Base-by-base conservation (phyloP, 2,797 vertebrate species). In the Phataginus tricuspis region DNA sequence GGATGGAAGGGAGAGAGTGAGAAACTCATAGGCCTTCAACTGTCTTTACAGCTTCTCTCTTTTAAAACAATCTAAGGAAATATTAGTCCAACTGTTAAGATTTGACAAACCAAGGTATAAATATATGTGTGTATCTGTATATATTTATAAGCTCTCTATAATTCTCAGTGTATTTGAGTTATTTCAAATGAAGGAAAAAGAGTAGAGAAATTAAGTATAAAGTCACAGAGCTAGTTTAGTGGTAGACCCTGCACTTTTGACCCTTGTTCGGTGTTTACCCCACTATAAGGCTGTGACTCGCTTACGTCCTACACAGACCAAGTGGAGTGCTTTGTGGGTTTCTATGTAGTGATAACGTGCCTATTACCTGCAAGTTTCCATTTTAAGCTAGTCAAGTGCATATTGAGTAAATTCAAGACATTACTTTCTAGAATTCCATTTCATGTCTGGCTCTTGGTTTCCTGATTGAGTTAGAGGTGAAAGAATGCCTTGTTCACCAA, bases 401-500 rank as follows among this genome's bases (percentile, higher is more conserved):
- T 53, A 57, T 4, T 94, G 80, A 93, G 78, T 86, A 92, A 71
- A 90, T 92, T 69, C 4, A 5, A 90, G 91, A 91, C 21, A 64
- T 27, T 92, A 2, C 82, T 90, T 91, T 93, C 90, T 95, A 90
- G 95, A 96, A 91, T 95, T 91, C 68, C 51, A 84, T 90, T 90
- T 83, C 77, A 78, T 2, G 39, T 90, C 85, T 96, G 92, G 68
- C 42, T 90, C 12, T 92, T 85, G 91, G 66, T 86, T 98, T 96
- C 89, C 92, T 92, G 71, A 85, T 45, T 25, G 77, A 85, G 49
- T 45, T 61, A 53, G 53, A 93, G 78, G 63, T 68, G 74, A 95
- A 96, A 88, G 61, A 94, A 93, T 68, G n/a, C 25, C 59, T 92
- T 96, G 97, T 94, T 90, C 71, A 87, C 74, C 77, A 84, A 37